These are phyloP conservation scores for Diachasma alloeum DNA, from an alignment of 1,140 invertebrate genomes.

Conservation along the genomic window DNA sequence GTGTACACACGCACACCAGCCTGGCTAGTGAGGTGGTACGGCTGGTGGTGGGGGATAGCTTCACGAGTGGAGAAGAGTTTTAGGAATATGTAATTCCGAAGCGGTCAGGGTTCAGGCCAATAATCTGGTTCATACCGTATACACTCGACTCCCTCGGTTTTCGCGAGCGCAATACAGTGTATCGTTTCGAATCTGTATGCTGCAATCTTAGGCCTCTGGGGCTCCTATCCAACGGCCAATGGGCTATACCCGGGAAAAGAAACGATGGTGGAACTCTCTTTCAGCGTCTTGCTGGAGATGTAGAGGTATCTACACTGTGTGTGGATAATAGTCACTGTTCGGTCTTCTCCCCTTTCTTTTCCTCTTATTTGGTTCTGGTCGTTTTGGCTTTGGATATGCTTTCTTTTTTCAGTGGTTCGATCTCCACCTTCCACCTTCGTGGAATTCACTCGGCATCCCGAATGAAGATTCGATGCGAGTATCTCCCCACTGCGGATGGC, in stretches of 20 bases:
- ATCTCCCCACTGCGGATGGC: constrained; percentile 4
- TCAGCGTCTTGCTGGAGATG: not conserved
- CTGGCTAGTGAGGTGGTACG: not conserved
- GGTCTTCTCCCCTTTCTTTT: too few relatives aligned
- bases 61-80: constrained; percentile 33
- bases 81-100: constrained; percentile 54
- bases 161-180: not conserved
- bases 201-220: constrained; percentile 6
- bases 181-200: constrained; percentile 18
- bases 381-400: too few relatives aligned
- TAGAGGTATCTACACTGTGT: not conserved
- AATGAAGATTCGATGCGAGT: constrained; percentile 8
- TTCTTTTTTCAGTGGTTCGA: too few relatives aligned
- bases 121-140: constrained; percentile 53
- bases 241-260: not conserved
- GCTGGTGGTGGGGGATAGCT: constrained; percentile 22
- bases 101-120: constrained; percentile 54
- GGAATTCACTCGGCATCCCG: too few relatives aligned
- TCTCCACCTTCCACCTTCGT: constrained; percentile 17
- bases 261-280: not conserved
- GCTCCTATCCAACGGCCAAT: not conserved
- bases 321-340: too few relatives aligned
- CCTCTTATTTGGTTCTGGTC: too few relatives aligned
- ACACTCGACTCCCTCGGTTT: constrained; percentile 28
- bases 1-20: not conserved